A percentile compares a stretch with the other conserved stretches of the same genome.
Evolutionary conservation across 2,797 vertebrate species (phyloP).

Genomic region (Sparidentex hasta): DNA sequence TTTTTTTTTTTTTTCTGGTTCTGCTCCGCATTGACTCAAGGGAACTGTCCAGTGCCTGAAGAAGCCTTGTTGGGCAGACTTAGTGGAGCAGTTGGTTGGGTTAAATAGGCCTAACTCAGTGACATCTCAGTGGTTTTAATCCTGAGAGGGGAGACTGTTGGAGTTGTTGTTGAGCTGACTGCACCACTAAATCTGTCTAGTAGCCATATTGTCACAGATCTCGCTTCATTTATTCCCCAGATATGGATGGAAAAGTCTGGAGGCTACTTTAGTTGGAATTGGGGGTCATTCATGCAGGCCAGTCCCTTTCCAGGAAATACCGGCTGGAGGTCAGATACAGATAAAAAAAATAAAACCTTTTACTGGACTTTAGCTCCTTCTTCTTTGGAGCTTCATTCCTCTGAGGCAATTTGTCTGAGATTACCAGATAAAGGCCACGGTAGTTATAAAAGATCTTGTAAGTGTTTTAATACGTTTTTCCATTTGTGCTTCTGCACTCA

Average conservation of each 20-base stretch:
- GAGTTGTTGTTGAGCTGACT: conserved; percentile 16
- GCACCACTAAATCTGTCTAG: conserved; percentile 4
- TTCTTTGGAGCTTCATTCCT: conserved; percentile 4
- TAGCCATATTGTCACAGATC: conserved; percentile 19
- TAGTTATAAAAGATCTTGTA: conserved; percentile 23
- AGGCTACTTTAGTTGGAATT: conserved; percentile 30
- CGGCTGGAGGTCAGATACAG: conserved; percentile 23
- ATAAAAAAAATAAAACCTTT: conserved; percentile 4
- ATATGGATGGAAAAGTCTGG: conserved; percentile 15
- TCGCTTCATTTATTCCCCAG: conserved; percentile 26
- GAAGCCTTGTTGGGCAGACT: not conserved
- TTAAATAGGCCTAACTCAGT: conserved; percentile 5
- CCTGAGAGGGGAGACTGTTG: not conserved
- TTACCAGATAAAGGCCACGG: not conserved
- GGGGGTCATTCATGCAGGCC: not conserved
- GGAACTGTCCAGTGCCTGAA: conserved; percentile 3
- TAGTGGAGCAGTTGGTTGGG: not conserved
- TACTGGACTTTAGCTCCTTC: not conserved
- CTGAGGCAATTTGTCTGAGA: conserved; percentile 13
- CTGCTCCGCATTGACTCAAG: conserved; percentile 15
- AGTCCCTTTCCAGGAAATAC: conserved; percentile 36
- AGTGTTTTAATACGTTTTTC: conserved; percentile 17
- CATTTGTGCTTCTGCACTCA: not conserved
- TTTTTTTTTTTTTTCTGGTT: conserved; percentile 29
- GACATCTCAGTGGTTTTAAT: conserved; percentile 18